Base-by-base conservation (phyloP, 1,140 invertebrate genomes). In the Trichogramma pretiosum region DNA sequence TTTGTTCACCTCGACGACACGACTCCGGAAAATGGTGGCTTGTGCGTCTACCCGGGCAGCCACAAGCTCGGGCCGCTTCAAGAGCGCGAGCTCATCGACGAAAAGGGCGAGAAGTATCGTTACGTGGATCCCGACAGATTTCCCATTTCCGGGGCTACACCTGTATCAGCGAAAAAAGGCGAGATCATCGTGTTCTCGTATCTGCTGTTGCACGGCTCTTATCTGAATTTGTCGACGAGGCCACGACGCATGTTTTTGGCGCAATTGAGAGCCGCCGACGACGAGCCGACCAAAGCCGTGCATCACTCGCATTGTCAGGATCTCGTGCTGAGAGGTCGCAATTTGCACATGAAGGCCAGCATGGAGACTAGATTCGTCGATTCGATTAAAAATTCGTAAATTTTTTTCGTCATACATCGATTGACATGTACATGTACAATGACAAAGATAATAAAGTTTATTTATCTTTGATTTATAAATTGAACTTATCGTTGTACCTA, bases 111-210 rank as follows among this genome's bases (percentile, higher is more conserved):
- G 3, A 48, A 47, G n/a, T 77, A 72, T 53, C 72, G 75, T 49
- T 80, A 75, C 57, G 72, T 74, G 8, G 73, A 79, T 59, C 77
- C 74, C 53, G 67, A 74, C 44, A 61, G 72, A 52, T 82, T 73
- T 50, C 72, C 78, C 0, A 56, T 82, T 0, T 68, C 73, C 11
- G 68, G 69, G 28, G 79, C 78, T 0, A 72, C 64, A 0, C 75
- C 78, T 4, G 63, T 81, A 0, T 46, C 60, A 1, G 77, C 76
- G 0, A 70, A 73, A 42, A 70, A 70, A 17, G 77, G 77, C 1
- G 75, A 81, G 26, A 61, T 81, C 3, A 63, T 80, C 5, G 65
- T 81, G 19, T 81, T 81, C 56, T 80, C 77, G 0, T 81, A 81
- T 56, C 62, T 81, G 3, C 56, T 78, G 14, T 56, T 82, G 13